phyloP scores from a whole-genome alignment of 1,140 invertebrate species.

The Luehdorfia chinensis region DNA sequence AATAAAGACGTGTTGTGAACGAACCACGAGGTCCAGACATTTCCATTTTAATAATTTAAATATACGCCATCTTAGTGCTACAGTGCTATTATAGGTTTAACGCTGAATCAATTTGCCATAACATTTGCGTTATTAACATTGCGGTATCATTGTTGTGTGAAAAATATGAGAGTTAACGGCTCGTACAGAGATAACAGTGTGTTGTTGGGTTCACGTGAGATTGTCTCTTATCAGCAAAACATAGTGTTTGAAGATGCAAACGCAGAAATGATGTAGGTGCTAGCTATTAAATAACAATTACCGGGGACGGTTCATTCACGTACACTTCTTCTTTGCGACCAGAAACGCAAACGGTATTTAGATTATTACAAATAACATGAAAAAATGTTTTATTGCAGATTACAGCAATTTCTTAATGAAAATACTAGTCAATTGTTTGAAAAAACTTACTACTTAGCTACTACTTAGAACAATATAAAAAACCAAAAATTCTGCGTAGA shows the following conservation, averaged over 20 bases:
- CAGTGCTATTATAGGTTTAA: slow-evolving; percentile 49
- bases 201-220: not conserved
- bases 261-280: slow-evolving; percentile 8
- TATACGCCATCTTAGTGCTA: slow-evolving; percentile 41
- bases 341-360: too few species aligned
- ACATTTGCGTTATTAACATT: too few species aligned
- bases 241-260: not conserved
- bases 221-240: slow-evolving; percentile 1
- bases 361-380: too few species aligned
- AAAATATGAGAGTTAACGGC: slow-evolving; percentile 2
- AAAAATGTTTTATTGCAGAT: too few species aligned
- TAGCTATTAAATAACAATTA: slow-evolving; percentile 18
- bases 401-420: too few species aligned
- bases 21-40: slow-evolving; percentile 38
- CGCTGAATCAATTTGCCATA: slow-evolving; percentile 52
- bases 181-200: not conserved
- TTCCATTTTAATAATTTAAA: slow-evolving; percentile 67
- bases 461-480: too few species aligned
- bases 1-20: slow-evolving; percentile 66
- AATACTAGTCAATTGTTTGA: too few species aligned
- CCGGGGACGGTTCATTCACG: slow-evolving; percentile 1
- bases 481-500: too few species aligned
- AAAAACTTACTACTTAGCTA: too few species aligned
- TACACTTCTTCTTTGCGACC: too few species aligned
- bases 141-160: slow-evolving; percentile 19